Evolutionary conservation across 1,140 invertebrate genomes (phyloP), one percentile per base, ranked within the genome.

Genomic region (Seison nebaliae): DNA sequence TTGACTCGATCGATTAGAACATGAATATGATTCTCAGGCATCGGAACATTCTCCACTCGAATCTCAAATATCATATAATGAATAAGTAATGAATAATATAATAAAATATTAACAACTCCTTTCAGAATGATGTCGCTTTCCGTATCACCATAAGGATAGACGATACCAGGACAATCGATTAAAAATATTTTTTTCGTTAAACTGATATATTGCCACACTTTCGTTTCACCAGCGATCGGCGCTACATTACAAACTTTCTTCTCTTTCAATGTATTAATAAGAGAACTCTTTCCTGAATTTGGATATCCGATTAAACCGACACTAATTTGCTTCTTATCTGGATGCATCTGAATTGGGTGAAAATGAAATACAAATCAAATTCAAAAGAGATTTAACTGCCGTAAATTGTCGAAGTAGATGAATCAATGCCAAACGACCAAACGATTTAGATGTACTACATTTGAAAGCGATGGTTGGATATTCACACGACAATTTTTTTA

Each of bases 251-350:
- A 93, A 5, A 88, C 80, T 59, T 86, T 86, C 51, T 88, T 86
- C 1, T 75, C 73, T 42, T 76, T 67, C 19, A 98, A 54, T 0
- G 88, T 81, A 56, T 98, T 99, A 36, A 98, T 94, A 15, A 98
- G 71, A 6, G 84, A 94, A 44, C 81, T 91, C 62, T 98, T 98
- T 0, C 91, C 91, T 8, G 83, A 80, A 67, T 98, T 98, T 4
- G 91, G 91, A 60, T 96, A 98, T 0, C 91, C 91, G 53, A 98
- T 91, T 42, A 98, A 78, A 9, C 88, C 91, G 35, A 99, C 79
- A 57, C 80, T 91, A 24, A 98, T 98, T 65, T 98, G 83, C 51
- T 91, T 88, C 49, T 84, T 84, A 49, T 93, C 81, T 33, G 45
- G 70, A 51, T 94, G 84, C 1, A 93, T 61, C 61, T 61, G 29